Evolutionary conservation across 2,888 invertebrate species (phyloP).

Genomic region (Pocota personata): DNA sequence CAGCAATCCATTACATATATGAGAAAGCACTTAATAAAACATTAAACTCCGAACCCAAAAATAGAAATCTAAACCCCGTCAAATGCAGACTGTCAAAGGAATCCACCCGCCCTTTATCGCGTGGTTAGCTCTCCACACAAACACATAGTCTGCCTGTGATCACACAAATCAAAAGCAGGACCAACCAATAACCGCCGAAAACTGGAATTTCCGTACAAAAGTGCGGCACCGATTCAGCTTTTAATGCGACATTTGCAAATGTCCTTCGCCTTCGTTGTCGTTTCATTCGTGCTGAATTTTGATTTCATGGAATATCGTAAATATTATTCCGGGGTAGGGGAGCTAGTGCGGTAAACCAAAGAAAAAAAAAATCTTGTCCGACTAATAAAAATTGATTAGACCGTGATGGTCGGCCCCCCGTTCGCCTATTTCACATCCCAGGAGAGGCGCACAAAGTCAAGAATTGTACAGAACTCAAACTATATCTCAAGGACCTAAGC

Average conservation of each 20-base stretch:
- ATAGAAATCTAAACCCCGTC: slow-evolving; percentile 51
- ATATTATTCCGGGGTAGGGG: slow-evolving; percentile 4
- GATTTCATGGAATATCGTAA: slow-evolving; percentile 62
- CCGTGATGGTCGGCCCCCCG: slow-evolving; percentile 13
- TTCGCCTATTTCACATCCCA: background rate
- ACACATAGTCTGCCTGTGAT: slow-evolving; percentile 9
- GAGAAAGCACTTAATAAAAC: slow-evolving; percentile 69
- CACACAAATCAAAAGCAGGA: slow-evolving; percentile 69
- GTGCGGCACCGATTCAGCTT: background rate
- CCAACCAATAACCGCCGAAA: slow-evolving; percentile 57
- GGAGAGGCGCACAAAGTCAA: background rate
- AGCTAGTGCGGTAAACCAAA: background rate
- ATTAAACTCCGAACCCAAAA: slow-evolving; percentile 48
- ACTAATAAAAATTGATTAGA: slow-evolving; percentile 71
- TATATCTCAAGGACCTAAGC: slow-evolving; percentile 27
- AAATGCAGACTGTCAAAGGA: slow-evolving; percentile 43
- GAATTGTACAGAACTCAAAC: slow-evolving; percentile 19
- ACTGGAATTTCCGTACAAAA: slow-evolving; percentile 31
- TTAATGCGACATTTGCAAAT: slow-evolving; percentile 26
- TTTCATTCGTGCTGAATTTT: slow-evolving; percentile 57
- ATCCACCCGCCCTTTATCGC: background rate
- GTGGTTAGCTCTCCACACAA: background rate
- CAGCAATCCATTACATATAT: slow-evolving; percentile 33
- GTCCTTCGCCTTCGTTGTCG: slow-evolving; percentile 22
- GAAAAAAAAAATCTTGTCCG: background rate